Percentiles rank a stretch among this genome's conserved stretches.
Evolutionary conservation across 2,113 vertebrate genomes (phyloP).

Genomic region (Semnornis frantzii): DNA sequence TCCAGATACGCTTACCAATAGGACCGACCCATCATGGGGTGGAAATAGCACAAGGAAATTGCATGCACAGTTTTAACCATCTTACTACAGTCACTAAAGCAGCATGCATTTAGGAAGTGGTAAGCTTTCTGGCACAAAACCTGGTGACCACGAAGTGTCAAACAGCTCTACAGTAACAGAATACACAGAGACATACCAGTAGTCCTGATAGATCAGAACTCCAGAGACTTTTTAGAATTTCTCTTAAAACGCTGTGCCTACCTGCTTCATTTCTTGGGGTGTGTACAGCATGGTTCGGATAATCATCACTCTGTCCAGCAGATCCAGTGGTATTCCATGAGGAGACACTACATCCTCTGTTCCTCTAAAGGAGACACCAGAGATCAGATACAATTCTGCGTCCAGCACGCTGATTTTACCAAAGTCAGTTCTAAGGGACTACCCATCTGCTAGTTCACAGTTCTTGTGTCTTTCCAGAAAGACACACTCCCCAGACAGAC

Average conservation of each 20-base stretch:
- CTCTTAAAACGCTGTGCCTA: constrained; percentile 30
- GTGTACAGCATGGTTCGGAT: constrained; percentile 97
- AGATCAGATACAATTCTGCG: not conserved
- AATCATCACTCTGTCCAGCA: constrained; percentile 96
- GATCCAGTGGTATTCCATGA: constrained; percentile 93
- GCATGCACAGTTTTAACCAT: not conserved
- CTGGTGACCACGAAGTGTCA: not conserved
- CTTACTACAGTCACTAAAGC: not conserved
- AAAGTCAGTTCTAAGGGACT: not conserved
- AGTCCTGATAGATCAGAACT: not conserved
- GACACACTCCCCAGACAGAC: not conserved
- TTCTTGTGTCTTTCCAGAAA: not conserved
- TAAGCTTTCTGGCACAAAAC: not conserved
- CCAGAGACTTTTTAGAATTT: not conserved
- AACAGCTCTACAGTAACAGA: not conserved
- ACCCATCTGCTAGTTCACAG: not conserved
- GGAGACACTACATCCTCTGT: constrained; percentile 95
- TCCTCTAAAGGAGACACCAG: constrained; percentile 77
- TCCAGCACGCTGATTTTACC: not conserved
- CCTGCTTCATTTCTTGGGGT: constrained; percentile 97
- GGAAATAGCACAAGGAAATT: not conserved
- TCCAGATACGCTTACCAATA: not conserved
- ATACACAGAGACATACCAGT: not conserved
- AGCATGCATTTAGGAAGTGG: not conserved
- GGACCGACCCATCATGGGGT: too few species aligned